Evolutionary conservation across 2,888 invertebrate species (phyloP).

Genomic region (Zonitis immaculata): DNA sequence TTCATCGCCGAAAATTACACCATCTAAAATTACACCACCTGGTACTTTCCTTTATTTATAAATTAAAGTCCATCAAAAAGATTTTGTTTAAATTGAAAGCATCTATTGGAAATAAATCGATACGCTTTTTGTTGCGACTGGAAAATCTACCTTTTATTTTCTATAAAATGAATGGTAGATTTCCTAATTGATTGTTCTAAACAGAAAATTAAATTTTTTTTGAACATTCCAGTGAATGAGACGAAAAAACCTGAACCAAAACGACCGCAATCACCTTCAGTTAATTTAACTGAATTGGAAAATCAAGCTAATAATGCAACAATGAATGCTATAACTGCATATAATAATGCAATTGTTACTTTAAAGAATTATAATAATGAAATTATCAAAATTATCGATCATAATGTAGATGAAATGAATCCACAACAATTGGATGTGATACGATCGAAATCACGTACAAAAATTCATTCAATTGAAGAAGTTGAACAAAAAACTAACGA

Average conservation of each 20-base stretch:
- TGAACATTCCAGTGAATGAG: background rate
- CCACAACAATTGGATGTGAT: slow-evolving; percentile 55
- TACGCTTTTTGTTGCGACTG: background rate
- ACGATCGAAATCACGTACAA: slow-evolving; percentile 56
- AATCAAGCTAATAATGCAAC: slow-evolving; percentile 50
- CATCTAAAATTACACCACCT: background rate
- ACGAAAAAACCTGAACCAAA: slow-evolving; percentile 17
- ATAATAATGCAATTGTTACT: slow-evolving; percentile 58
- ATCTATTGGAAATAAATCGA: too few relatives aligned
- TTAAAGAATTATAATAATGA: slow-evolving; percentile 56
- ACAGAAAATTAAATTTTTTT: background rate
- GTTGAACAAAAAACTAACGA: slow-evolving; percentile 57
- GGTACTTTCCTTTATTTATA: background rate
- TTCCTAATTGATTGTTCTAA: too few relatives aligned
- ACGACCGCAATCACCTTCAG: slow-evolving; percentile 45
- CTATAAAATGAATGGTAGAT: background rate
- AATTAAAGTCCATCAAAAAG: background rate
- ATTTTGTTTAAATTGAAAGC: background rate
- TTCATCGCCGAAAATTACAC: background rate
- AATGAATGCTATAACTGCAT: slow-evolving; percentile 63
- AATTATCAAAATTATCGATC: slow-evolving; percentile 57
- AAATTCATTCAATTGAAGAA: slow-evolving; percentile 51
- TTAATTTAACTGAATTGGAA: slow-evolving; percentile 54
- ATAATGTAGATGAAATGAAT: slow-evolving; percentile 58
- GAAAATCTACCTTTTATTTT: background rate